Evolutionary conservation across 2,113 vertebrate species (phyloP).

Genomic region (Arvicanthis niloticus): DNA sequence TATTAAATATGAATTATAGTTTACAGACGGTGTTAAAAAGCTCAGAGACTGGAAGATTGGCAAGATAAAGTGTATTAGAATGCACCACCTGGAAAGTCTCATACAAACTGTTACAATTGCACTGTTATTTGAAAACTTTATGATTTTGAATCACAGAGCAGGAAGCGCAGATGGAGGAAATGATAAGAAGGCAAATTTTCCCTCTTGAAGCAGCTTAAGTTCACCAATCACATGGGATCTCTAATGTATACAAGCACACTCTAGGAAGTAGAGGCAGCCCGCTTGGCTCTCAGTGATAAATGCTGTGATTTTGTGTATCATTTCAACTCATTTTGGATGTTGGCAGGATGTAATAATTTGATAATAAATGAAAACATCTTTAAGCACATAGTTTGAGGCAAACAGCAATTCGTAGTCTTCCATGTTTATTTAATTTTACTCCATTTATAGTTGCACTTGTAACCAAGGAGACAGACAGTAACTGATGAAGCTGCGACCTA

Average conservation of each 20-base stretch:
- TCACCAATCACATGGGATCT: conserved; percentile 79
- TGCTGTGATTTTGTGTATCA: conserved; percentile 81
- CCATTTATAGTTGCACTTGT: conserved; percentile 79
- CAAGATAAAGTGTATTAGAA: not conserved
- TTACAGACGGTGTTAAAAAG: not conserved
- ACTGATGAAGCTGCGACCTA: conserved; percentile 68
- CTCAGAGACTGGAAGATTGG: not conserved
- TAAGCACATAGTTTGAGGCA: conserved; percentile 79
- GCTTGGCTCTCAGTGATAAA: conserved; percentile 81
- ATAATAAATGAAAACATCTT: conserved; percentile 87
- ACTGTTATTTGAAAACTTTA: conserved; percentile 61
- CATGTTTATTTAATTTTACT: conserved; percentile 82
- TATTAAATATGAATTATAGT: not conserved
- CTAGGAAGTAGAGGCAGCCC: conserved; percentile 78
- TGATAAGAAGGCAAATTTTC: conserved; percentile 71
- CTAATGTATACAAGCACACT: conserved; percentile 69
- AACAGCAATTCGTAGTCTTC: conserved; percentile 84
- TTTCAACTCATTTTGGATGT: conserved; percentile 83
- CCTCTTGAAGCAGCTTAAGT: conserved; percentile 78
- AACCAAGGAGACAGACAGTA: conserved; percentile 77
- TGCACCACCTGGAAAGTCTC: conserved; percentile 51
- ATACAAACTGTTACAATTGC: conserved; percentile 33
- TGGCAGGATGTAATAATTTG: conserved; percentile 83
- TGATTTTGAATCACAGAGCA: conserved; percentile 54
- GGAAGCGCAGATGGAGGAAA: conserved; percentile 74